Evolutionary conservation across 2,888 invertebrate species (phyloP), one percentile per base, ranked within the genome.

Genomic region (Drosophila borborema): DNA sequence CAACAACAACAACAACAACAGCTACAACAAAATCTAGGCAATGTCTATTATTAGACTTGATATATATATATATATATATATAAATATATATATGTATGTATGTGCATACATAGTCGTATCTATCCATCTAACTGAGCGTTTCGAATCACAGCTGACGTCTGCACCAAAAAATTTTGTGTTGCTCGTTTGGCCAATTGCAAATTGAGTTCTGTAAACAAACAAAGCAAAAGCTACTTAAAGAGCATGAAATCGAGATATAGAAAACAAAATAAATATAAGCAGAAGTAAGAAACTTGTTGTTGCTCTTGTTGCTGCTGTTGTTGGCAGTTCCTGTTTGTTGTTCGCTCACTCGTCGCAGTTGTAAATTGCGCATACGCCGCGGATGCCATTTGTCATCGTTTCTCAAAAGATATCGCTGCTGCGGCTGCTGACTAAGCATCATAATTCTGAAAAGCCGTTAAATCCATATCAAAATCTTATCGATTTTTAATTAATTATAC

Each of bases 401-500:
- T 77, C 46, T 77, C 68, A 73, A 64, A 43, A 38, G 60, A 23
- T 51, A n/a, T 43, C 58, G 77, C 59, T 58, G 64, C 34, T 36
- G 40, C 40, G 10, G 83, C n/a, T 16, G 40, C 86, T 85, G 84
- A 85, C 84, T 85, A 85, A 85, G 84, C 82, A 67, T 72, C 75
- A 83, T 83, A 81, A 79, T 82, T 85, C 82, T 65, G 80, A 54
- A 68, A 64, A 75, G 86, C 79, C 81, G 86, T 76, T 86, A 86
- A 86, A 86, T 73, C 83, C 86, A 77, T 84, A 86, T 89, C 87
- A 78, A 80, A 81, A 72, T 86, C 87, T 88, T 87, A 87, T 87
- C 87, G 87, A 87, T 86, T 86, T 84, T 87, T 88, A 87, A 87
- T 87, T 87, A 87, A 87, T 87, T 89, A 82, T 80, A 72, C 77